phyloP scores from a whole-genome alignment of 1,140 invertebrate species.

The Luehdorfia chinensis region DNA sequence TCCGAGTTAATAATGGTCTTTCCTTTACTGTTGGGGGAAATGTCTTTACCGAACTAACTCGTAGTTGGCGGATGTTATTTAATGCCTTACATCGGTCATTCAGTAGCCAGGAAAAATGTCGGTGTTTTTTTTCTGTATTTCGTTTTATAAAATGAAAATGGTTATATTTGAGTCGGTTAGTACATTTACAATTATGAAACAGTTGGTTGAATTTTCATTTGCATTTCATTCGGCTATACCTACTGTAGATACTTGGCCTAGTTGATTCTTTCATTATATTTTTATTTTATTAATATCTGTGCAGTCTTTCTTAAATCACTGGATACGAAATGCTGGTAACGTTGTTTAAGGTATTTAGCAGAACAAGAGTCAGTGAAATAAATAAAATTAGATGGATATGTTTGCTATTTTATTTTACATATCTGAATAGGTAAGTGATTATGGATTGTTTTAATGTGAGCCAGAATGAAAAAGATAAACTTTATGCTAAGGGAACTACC shows the following conservation, averaged over 20 bases:
- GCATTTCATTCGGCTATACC: slow-evolving; percentile 1
- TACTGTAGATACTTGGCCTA: slow-evolving; percentile 2
- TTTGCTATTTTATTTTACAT: too few species aligned
- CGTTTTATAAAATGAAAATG: too few species aligned
- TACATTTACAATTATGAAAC: slow-evolving; percentile 2
- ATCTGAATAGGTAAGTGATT: too few species aligned
- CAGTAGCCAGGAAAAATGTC: background rate
- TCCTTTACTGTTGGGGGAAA: slow-evolving; percentile 9
- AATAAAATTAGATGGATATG: too few species aligned
- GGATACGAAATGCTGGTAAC: too few species aligned
- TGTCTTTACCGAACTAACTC: slow-evolving; percentile 12
- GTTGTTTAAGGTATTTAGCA: too few species aligned
- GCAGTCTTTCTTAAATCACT: background rate
- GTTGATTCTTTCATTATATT: slow-evolving; percentile 1
- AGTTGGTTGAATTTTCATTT: background rate
- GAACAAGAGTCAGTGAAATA: too few species aligned
- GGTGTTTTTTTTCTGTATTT: too few species aligned
- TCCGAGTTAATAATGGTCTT: slow-evolving; percentile 15
- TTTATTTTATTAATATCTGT: background rate
- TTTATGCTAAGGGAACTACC: too few species aligned
- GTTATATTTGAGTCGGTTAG: too few species aligned
- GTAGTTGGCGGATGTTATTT: background rate
- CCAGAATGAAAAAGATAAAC: too few species aligned
- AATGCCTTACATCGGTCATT: slow-evolving; percentile 1
- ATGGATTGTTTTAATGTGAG: too few species aligned